A percentile compares a stretch with the other conserved stretches of the same genome.
Conservation (phyloP, 2,888 invertebrate species). For the Cantharis lateralis region DNA sequence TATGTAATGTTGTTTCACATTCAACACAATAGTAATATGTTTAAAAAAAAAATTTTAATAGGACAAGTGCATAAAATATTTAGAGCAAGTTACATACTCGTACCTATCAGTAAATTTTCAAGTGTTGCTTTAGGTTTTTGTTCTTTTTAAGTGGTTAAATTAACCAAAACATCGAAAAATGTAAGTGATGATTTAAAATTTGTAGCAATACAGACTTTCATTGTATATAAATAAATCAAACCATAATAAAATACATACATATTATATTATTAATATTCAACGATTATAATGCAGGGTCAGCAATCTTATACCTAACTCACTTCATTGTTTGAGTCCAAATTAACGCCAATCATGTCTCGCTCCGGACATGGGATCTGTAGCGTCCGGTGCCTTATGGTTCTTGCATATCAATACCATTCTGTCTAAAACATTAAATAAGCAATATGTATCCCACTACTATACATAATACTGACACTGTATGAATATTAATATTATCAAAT, state of each 20-base stretch:
- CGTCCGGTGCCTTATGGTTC: constrained; percentile 42
- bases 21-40: no score
- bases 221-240: neutral
- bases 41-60: no score
- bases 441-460: constrained; percentile 1
- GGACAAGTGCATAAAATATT: no score
- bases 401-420: constrained; percentile 47
- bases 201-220: neutral
- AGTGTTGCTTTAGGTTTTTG: neutral
- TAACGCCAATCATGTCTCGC: constrained; percentile 25
- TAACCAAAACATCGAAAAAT: neutral
- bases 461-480: neutral
- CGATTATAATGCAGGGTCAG: constrained; percentile 12
- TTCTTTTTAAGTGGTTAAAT: neutral
- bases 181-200: neutral
- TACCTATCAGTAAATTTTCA: no score
- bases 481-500: neutral
- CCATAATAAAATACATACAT: neutral
- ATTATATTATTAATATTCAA: neutral
- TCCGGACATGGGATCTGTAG: constrained; percentile 33
- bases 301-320: constrained; percentile 9
- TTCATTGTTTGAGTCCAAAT: constrained; percentile 32
- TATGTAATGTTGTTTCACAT: no score
- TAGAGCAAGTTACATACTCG: no score
- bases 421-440: neutral